Percentiles rank a stretch among this genome's conserved stretches.
Evolutionary conservation across 2,797 vertebrate genomes (phyloP).

Genomic region (Taenioides sp.): DNA sequence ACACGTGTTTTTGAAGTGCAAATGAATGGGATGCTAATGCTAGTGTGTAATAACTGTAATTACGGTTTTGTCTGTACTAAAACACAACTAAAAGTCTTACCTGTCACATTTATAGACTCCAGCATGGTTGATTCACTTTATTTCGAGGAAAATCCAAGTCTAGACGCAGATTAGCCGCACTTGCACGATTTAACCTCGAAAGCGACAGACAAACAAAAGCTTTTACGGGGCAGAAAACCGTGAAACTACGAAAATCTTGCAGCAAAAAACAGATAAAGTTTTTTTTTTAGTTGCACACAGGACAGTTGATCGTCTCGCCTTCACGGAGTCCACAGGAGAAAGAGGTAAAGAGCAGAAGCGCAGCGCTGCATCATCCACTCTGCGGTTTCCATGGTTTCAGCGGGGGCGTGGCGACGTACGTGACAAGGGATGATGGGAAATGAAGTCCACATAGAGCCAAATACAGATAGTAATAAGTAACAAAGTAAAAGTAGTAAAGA

Average conservation of each 20-base stretch:
- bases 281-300: too few species aligned
- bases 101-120: constrained; percentile 13
- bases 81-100: neutral
- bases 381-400: constrained; percentile 7
- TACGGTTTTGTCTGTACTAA: neutral
- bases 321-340: neutral
- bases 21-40: neutral
- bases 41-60: neutral
- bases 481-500: too few species aligned
- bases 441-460: neutral
- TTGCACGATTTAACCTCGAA: constrained; percentile 1
- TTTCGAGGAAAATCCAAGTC: neutral
- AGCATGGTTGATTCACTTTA: neutral
- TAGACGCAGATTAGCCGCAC: neutral
- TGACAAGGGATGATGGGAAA: neutral
- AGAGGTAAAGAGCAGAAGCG: neutral
- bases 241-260: neutral
- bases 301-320: neutral
- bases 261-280: neutral
- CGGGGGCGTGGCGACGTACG: neutral
- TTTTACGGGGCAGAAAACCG: neutral
- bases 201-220: neutral
- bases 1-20: neutral
- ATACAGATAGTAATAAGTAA: too few species aligned
- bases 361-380: constrained; percentile 4